Percentiles rank a stretch among this genome's conserved stretches.
These are phyloP conservation scores for Potamilus streckersoni DNA, from an alignment of 1,140 invertebrate genomes.

Conservation along the genomic window DNA sequence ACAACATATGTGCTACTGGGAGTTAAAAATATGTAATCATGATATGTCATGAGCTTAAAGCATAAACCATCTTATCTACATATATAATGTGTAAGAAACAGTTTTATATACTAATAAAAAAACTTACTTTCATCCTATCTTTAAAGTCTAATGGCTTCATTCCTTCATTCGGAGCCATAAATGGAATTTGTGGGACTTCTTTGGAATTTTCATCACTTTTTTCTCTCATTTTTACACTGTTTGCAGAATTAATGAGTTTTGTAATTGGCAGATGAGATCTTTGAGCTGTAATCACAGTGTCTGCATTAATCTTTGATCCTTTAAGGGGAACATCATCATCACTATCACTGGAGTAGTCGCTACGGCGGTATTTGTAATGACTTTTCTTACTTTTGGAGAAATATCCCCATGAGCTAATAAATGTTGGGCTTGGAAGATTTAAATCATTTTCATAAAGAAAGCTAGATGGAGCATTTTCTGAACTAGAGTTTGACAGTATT, in stretches of 20 bases:
- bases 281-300: slow-evolving; percentile 23
- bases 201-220: slow-evolving; percentile 6
- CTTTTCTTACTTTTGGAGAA: slow-evolving; percentile 50
- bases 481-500: slow-evolving; percentile 21
- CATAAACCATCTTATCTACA: too few species aligned
- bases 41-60: too few species aligned
- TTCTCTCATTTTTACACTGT: background rate
- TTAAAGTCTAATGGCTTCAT: slow-evolving; percentile 56
- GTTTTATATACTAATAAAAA: background rate
- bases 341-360: slow-evolving; percentile 62
- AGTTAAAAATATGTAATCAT: too few species aligned
- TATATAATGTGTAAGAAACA: too few species aligned
- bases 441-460: background rate
- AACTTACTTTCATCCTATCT: slow-evolving; percentile 54
- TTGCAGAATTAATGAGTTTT: slow-evolving; percentile 21
- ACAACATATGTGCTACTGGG: too few species aligned
- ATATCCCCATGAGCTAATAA: slow-evolving; percentile 58
- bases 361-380: slow-evolving; percentile 57
- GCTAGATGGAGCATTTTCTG: slow-evolving; percentile 3
- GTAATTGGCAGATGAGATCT: slow-evolving; percentile 44
- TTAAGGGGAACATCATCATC: slow-evolving; percentile 41
- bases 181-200: background rate
- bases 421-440: slow-evolving; percentile 26
- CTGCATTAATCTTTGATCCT: slow-evolving; percentile 5
- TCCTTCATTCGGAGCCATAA: slow-evolving; percentile 37